phyloP scores from a whole-genome alignment of 2,797 vertebrate species.

The Zalophus californianus region DNA sequence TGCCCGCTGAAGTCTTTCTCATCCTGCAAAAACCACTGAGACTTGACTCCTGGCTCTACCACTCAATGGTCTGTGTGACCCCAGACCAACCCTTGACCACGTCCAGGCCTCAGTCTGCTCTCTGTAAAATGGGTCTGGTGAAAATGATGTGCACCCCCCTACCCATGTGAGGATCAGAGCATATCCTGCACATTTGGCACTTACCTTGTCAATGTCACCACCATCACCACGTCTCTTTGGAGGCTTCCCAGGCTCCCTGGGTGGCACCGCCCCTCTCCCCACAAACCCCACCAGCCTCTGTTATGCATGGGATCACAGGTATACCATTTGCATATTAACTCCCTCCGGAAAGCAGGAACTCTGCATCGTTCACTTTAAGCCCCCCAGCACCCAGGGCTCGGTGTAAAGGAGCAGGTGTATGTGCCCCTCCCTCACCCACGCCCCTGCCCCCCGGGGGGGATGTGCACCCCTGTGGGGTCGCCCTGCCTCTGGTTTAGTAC shows the following conservation, averaged over 20 bases:
- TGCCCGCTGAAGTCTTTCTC: not conserved
- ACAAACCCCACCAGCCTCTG: not conserved
- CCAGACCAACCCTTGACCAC: not conserved
- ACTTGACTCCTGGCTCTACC: not conserved
- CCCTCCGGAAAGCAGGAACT: not conserved
- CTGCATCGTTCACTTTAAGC: not conserved
- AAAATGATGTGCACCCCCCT: not conserved
- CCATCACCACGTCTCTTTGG: not conserved
- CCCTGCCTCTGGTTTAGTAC: constrained; percentile 74
- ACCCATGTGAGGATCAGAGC: not conserved
- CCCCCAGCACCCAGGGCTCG: not conserved
- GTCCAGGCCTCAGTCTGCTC: not conserved
- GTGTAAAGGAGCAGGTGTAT: not conserved
- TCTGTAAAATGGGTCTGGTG: not conserved
- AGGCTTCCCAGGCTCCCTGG: not conserved
- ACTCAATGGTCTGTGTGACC: not conserved
- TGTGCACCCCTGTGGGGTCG: too few relatives aligned
- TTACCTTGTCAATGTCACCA: not conserved
- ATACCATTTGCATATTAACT: not conserved
- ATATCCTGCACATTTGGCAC: accelerated
- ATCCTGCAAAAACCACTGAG: not conserved
- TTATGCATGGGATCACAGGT: too few relatives aligned
- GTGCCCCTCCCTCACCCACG: not conserved
- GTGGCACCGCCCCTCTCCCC: not conserved
- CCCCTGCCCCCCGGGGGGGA: not conserved